These are phyloP conservation scores for Atherinomorus stipes DNA, from an alignment of 2,113 vertebrate species.

Conservation along the genomic window DNA sequence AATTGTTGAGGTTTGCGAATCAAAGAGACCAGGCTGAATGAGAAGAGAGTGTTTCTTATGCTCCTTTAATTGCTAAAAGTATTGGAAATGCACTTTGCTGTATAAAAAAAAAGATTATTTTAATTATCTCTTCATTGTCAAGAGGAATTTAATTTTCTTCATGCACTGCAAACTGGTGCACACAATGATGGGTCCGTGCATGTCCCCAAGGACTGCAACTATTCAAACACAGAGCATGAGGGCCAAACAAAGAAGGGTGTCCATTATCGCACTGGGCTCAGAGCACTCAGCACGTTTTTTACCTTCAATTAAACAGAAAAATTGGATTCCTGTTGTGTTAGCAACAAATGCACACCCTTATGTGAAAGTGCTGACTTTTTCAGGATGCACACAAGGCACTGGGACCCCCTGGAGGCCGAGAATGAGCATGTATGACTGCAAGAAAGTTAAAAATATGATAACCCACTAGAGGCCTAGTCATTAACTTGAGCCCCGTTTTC, in stretches of 20 bases:
- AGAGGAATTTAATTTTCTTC: background rate
- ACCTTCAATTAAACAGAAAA: conserved; percentile 3
- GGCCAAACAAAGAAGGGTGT: background rate
- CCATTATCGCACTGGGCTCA: conserved; percentile 11
- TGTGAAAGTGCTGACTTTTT: conserved; percentile 5
- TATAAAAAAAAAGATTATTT: conserved; percentile 23
- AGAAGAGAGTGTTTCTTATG: conserved; percentile 13
- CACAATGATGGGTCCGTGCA: background rate
- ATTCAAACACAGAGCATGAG: conserved; percentile 27
- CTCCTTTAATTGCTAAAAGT: conserved; percentile 13
- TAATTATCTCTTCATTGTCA: conserved; percentile 12
- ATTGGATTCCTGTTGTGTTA: conserved; percentile 6
- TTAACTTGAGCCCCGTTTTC: conserved; percentile 31
- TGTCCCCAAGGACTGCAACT: conserved; percentile 9
- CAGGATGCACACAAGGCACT: background rate
- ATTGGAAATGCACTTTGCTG: conserved; percentile 9
- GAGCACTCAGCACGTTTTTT: conserved; percentile 11
- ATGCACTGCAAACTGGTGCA: background rate
- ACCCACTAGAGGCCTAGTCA: conserved; percentile 39
- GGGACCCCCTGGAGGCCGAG: background rate
- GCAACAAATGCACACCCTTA: conserved; percentile 7
- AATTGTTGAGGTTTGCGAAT: conserved; percentile 22
- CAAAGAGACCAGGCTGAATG: conserved; percentile 7
- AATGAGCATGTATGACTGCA: conserved; percentile 8
- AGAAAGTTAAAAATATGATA: conserved; percentile 23